These are phyloP conservation scores for Xestoiulus laeticollis DNA, from an alignment of 2,888 invertebrate species.

Conservation along the genomic window DNA sequence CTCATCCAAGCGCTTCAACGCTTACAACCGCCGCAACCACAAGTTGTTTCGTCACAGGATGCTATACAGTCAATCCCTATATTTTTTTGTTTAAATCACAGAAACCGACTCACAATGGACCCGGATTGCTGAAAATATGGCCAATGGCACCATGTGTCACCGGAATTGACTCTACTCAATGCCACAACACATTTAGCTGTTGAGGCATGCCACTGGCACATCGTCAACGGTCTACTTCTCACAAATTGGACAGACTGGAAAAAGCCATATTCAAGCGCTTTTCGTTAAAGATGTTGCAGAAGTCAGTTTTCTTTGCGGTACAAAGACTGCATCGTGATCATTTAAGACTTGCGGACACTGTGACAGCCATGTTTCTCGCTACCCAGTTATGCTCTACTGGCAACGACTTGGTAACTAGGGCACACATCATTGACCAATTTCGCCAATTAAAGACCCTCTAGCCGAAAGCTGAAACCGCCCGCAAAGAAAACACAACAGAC, in stretches of 20 bases:
- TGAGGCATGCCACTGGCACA: background rate
- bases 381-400: background rate
- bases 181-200: background rate
- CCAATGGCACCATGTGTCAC: background rate
- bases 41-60: too few species aligned
- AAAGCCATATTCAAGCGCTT: background rate
- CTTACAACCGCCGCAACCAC: too few species aligned
- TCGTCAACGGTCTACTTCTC: background rate
- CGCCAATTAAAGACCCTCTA: background rate
- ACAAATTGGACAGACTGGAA: background rate
- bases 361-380: too few species aligned
- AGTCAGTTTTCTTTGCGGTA: background rate
- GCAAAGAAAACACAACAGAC: too few species aligned
- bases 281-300: background rate
- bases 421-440: background rate
- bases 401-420: background rate
- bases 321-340: background rate
- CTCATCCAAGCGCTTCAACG: too few species aligned
- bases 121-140: background rate
- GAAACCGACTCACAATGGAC: too few species aligned
- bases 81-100: too few species aligned
- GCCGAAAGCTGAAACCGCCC: too few species aligned
- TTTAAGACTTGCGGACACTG: background rate
- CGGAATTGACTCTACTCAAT: background rate
- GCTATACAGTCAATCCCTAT: too few species aligned